These are phyloP conservation scores for Macrostomum cliftonense DNA, from an alignment of 2,888 invertebrate genomes.

Conservation along the genomic window DNA sequence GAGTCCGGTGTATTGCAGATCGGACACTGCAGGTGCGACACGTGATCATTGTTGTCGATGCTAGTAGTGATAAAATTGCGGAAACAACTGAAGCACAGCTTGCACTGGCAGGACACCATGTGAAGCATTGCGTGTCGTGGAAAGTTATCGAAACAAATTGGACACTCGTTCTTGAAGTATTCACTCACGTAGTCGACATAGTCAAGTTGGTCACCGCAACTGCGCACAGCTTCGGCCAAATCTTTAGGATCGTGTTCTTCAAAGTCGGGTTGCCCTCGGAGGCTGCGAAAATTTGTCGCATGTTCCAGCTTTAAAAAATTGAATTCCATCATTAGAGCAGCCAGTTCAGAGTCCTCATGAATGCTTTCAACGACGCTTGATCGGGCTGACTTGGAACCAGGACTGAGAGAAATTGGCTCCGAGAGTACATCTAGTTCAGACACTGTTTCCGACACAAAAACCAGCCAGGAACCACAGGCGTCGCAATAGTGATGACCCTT, in stretches of 20 bases:
- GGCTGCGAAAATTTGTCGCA: too few relatives aligned
- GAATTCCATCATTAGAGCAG: too few relatives aligned
- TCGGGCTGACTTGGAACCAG: too few relatives aligned
- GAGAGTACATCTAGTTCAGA: too few relatives aligned
- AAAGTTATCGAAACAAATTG: conserved; percentile 63
- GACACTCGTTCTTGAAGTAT: conserved; percentile 73
- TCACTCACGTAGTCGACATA: conserved; percentile 54
- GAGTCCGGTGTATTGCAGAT: conserved; percentile 66
- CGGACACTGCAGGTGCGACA: conserved; percentile 74
- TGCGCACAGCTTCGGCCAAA: conserved; percentile 62
- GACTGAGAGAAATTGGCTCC: too few relatives aligned
- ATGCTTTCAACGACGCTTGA: too few relatives aligned
- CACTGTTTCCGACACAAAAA: too few relatives aligned
- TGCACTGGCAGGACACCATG: conserved; percentile 42
- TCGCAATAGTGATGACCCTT: too few relatives aligned
- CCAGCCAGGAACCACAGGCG: too few relatives aligned
- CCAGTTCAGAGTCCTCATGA: too few relatives aligned
- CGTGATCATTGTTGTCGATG: conserved; percentile 54
- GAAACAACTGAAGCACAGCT: conserved; percentile 60
- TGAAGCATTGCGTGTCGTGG: conserved; percentile 39
- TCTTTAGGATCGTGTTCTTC: conserved; percentile 54
- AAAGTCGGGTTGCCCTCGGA: not conserved
- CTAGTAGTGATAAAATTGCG: conserved; percentile 76
- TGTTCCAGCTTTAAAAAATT: too few relatives aligned
- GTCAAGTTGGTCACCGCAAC: conserved; percentile 48